A percentile compares a stretch with the other conserved stretches of the same genome.
These are phyloP conservation scores for Melanerpes aurifrons DNA, from an alignment of 2,113 vertebrate genomes.

Conservation along the genomic window DNA sequence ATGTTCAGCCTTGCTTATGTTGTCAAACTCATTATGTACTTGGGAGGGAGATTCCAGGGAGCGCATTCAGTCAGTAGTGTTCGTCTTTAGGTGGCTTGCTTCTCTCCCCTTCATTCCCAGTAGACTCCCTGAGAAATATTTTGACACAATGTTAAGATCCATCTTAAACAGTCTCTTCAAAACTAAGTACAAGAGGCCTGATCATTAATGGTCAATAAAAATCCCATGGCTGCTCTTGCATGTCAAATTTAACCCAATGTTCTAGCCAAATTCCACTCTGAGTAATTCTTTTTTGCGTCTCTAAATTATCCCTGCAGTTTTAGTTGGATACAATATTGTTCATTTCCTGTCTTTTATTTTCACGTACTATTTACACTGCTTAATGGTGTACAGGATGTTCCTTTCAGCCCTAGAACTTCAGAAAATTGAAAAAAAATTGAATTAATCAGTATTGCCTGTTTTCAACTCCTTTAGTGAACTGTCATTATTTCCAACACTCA, in stretches of 20 bases:
- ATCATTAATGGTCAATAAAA: slow-evolving; percentile 65
- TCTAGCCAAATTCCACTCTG: slow-evolving; percentile 71
- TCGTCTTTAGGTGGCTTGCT: background rate
- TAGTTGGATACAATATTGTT: slow-evolving; percentile 65
- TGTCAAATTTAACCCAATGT: slow-evolving; percentile 59
- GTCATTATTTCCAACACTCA: background rate
- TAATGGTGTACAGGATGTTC: slow-evolving; percentile 67
- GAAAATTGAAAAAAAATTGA: slow-evolving; percentile 26
- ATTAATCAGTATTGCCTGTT: slow-evolving; percentile 41
- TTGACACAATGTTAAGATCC: background rate
- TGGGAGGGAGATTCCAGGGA: background rate
- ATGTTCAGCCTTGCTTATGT: background rate
- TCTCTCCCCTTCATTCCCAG: background rate
- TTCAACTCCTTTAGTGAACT: slow-evolving; percentile 9
- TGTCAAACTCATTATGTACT: background rate
- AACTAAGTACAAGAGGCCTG: slow-evolving; percentile 8
- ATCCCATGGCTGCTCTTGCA: slow-evolving; percentile 56
- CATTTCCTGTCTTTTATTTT: slow-evolving; percentile 72
- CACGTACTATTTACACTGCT: slow-evolving; percentile 67
- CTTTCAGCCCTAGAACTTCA: slow-evolving; percentile 55
- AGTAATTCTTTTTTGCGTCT: slow-evolving; percentile 68
- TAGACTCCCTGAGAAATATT: slow-evolving; percentile 5
- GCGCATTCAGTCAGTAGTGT: background rate
- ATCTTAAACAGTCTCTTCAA: slow-evolving; percentile 27
- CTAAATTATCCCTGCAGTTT: slow-evolving; percentile 71